A percentile compares a stretch with the other conserved stretches of the same genome.
phyloP scores from a whole-genome alignment of 2,113 vertebrate genomes.

The Tursiops truncatus region DNA sequence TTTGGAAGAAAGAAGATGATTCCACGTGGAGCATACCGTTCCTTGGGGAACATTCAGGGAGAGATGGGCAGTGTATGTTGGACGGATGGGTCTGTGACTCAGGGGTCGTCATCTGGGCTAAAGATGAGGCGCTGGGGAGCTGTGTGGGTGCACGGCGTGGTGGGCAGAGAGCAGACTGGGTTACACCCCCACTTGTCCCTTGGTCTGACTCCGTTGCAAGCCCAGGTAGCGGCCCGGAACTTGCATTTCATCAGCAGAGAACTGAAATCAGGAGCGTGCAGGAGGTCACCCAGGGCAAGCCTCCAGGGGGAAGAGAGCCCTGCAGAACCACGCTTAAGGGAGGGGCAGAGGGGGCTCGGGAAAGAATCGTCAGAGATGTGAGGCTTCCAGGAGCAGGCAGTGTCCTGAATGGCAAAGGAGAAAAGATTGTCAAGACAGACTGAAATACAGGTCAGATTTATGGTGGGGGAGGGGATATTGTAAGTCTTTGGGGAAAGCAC shows the following conservation, averaged over 20 bases:
- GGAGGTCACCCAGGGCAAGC: neutral
- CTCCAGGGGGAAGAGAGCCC: neutral
- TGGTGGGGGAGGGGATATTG: neutral
- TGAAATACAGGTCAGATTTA: neutral
- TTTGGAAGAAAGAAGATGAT: neutral
- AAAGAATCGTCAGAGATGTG: neutral
- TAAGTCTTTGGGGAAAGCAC: neutral
- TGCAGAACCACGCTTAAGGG: neutral
- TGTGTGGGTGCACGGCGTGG: neutral
- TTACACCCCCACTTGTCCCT: neutral
- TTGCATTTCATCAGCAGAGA: neutral
- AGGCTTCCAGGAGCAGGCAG: neutral
- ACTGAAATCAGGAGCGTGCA: neutral
- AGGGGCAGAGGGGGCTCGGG: neutral
- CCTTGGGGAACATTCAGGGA: neutral
- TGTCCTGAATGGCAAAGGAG: neutral
- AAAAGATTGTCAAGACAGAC: neutral
- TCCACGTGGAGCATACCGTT: accelerated
- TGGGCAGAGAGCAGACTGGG: neutral
- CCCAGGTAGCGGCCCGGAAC: neutral
- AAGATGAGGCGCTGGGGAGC: neutral
- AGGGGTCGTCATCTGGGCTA: too few relatives aligned
- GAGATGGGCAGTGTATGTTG: neutral
- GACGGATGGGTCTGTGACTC: neutral
- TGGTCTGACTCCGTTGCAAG: neutral